phyloP scores from a whole-genome alignment of 53 echinoderm and acorn worm species.

The Hippasteria phrygiana region DNA sequence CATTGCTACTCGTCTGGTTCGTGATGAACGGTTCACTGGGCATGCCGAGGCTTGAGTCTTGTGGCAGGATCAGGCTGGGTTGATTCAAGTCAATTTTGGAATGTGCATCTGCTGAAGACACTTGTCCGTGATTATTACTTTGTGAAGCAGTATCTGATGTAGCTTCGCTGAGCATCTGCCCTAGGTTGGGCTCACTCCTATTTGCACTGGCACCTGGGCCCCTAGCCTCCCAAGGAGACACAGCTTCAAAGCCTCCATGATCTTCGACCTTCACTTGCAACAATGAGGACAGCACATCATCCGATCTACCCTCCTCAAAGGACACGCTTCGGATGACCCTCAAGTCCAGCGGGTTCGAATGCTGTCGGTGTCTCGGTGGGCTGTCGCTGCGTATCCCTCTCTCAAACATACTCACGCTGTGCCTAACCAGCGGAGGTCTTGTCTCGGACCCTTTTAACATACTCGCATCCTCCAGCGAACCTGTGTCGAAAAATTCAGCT shows the following conservation, averaged over 20 bases:
- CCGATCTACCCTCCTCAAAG: constrained; percentile 1
- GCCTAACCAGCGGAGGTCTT: constrained; percentile 42
- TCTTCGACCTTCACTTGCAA: constrained; percentile 25
- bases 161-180: constrained; percentile 21
- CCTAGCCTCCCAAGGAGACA: constrained; percentile 3
- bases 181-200: constrained; percentile 34
- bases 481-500: constrained; percentile 81
- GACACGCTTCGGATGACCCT: neutral
- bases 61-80: neutral
- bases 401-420: constrained; percentile 69
- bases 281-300: constrained; percentile 39
- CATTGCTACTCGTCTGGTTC: constrained; percentile 7
- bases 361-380: constrained; percentile 7
- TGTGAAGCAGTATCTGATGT: neutral
- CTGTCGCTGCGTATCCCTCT: neutral
- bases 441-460: neutral
- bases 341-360: constrained; percentile 32
- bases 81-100: neutral
- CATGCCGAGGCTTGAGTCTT: constrained; percentile 39
- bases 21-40: neutral
- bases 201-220: neutral
- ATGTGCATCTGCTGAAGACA: neutral
- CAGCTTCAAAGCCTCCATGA: constrained; percentile 22
- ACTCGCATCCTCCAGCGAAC: neutral
- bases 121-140: neutral